Base-by-base conservation (phyloP, 2,888 invertebrate genomes). In the Aphodius granarius region DNA sequence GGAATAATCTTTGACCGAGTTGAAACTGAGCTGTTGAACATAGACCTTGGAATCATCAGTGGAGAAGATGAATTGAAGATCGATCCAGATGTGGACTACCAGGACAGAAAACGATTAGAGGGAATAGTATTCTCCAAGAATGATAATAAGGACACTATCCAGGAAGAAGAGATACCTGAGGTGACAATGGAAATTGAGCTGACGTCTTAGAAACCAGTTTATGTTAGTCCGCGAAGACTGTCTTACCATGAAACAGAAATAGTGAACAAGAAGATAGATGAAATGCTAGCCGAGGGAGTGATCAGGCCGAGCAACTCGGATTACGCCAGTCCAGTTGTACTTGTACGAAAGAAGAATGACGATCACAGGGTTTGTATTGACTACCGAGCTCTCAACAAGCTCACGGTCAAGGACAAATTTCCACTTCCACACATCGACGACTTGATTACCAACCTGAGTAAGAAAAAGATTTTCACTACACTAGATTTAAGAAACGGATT, bases 401-500 rank as follows among this genome's bases (percentile, higher is more conserved):
- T 78, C n/a, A 78, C 74, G 1, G 16, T 77, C 3, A 21, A 63
- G 9, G 77, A 78, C 72, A 79, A 77, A 64, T 80, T 76, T 22
- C 79, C 79, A 0, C 21, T 79, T 3, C 79, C 79, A 15, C 17
- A 78, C 5, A 79, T 79, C 64, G 78, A 78, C 23, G 78, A 79
- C 72, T 72, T 73, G 21, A 68, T 79, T 63, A 77, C 75, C 6
- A 15, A 43, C 1, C 21, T 78, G 63, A 71, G 74, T 15, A 23
- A 66, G 6, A 75, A 66, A 23, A 74, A 18, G 6, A 74, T 62
- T 16, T 78, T 74, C 70, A 66, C 74, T 13, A 73, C 64, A 21
- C 13, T 77, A 43, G 71, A 73, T 66, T 73, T 75, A 70, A 77
- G 20, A 15, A 70, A 73, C 65, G 75, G 68, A n/a, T 77, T 77